phyloP scores from a whole-genome alignment of 2,797 vertebrate species.

The Chaenodraco wilsoni region DNA sequence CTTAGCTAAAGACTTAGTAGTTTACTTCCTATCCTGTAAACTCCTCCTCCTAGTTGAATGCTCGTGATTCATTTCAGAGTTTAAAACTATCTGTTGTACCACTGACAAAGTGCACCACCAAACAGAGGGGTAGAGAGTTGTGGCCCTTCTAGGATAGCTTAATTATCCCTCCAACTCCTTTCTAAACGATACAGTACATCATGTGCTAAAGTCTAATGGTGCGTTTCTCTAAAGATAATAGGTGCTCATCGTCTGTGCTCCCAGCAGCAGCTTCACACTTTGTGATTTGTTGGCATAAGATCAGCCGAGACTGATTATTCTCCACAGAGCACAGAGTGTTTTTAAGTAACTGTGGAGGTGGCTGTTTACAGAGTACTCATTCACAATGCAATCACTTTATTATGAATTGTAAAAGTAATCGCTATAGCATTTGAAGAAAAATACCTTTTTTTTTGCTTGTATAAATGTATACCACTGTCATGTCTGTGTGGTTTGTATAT shows the following conservation, averaged over 20 bases:
- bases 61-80: conserved; percentile 49
- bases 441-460: too few relatives aligned
- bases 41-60: conserved; percentile 1
- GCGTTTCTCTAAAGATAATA: conserved; percentile 76
- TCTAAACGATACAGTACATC: conserved; percentile 72
- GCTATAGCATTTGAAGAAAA: too few relatives aligned
- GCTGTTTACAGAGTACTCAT: conserved; percentile 13
- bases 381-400: not conserved
- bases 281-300: conserved; percentile 58
- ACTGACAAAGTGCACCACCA: conserved; percentile 65
- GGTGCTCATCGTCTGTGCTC: conserved; percentile 55
- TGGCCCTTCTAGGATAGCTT: conserved; percentile 62
- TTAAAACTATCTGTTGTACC: conserved; percentile 52
- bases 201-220: conserved; percentile 71
- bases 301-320: conserved; percentile 42
- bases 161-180: conserved; percentile 69
- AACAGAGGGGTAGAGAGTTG: conserved; percentile 40
- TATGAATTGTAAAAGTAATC: too few relatives aligned
- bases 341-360: conserved; percentile 1
- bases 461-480: too few relatives aligned
- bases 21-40: conserved; percentile 25
- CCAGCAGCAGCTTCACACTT: conserved; percentile 31
- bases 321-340: conserved; percentile 16
- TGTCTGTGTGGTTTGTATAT: too few relatives aligned
- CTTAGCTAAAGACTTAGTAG: not conserved